Evolutionary conservation across 2,888 invertebrate species (phyloP).

Genomic region (Ochropleura leucogaster): DNA sequence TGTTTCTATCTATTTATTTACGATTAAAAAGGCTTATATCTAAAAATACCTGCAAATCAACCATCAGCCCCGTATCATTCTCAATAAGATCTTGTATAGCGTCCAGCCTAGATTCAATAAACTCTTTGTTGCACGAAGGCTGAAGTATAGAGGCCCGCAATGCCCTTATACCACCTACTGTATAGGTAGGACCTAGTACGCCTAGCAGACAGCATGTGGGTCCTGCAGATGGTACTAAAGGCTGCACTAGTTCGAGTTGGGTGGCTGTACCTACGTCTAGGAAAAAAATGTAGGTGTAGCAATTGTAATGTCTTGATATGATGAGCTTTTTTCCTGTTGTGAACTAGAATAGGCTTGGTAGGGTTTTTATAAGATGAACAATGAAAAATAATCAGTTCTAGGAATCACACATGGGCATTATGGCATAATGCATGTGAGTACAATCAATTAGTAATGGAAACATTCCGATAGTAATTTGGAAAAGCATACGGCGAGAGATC

Average conservation of each 20-base stretch:
- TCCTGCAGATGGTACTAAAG: conserved; percentile 86
- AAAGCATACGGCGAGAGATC: not conserved
- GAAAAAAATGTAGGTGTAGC: conserved; percentile 22
- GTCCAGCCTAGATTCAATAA: conserved; percentile 93
- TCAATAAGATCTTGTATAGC: conserved; percentile 94
- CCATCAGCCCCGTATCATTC: conserved; percentile 92
- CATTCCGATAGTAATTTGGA: conserved; percentile 1
- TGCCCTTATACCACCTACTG: conserved; percentile 93
- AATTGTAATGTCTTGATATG: not conserved
- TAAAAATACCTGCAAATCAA: conserved; percentile 90
- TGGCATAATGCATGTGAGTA: not conserved
- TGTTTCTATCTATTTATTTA: not conserved
- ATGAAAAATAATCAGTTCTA: conserved; percentile 2
- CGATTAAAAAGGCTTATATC: not conserved
- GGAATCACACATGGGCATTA: not conserved
- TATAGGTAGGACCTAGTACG: conserved; percentile 85
- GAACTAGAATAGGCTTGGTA: not conserved
- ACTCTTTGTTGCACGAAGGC: conserved; percentile 92
- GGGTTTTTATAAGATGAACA: not conserved
- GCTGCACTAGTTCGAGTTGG: conserved; percentile 93
- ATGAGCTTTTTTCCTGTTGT: conserved; percentile 10
- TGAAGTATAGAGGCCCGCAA: conserved; percentile 95
- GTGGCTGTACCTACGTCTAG: conserved; percentile 95
- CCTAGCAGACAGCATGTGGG: conserved; percentile 85
- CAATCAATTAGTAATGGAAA: conserved; percentile 32